These are phyloP conservation scores for Bombylius discolor DNA, from an alignment of 2,888 invertebrate genomes.

Conservation along the genomic window DNA sequence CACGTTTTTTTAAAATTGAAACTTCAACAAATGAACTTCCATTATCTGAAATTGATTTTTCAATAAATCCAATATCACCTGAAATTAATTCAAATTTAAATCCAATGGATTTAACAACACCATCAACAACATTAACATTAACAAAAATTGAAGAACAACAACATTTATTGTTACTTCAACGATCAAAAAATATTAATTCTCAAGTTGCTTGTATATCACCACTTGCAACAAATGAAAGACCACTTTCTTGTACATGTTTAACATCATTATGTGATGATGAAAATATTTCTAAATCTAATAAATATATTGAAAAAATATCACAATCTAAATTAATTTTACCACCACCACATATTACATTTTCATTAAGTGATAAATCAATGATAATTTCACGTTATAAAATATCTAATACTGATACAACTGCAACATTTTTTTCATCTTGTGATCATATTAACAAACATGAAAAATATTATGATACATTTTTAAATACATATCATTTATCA, in stretches of 20 bases:
- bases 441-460: conserved; percentile 1
- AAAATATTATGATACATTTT: conserved; percentile 2
- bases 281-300: conserved; percentile 1
- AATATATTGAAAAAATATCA: no score
- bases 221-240: conserved; percentile 34
- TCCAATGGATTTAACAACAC: neutral
- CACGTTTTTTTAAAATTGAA: conserved; percentile 35
- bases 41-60: conserved; percentile 46
- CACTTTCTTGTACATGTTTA: conserved; percentile 30
- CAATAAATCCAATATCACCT: conserved; percentile 29
- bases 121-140: neutral
- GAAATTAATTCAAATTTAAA: conserved; percentile 16
- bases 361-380: no score
- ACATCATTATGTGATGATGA: conserved; percentile 12
- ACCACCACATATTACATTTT: no score
- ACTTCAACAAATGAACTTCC: conserved; percentile 58
- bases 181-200: conserved; percentile 21
- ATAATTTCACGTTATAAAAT: no score
- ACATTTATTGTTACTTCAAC: neutral
- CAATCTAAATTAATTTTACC: no score
- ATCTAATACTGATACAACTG: neutral
- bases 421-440: conserved; percentile 2
- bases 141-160: conserved; percentile 15
- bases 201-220: conserved; percentile 35
- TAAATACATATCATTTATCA: neutral